phyloP scores from a whole-genome alignment of 2,797 vertebrate species.

The Chaetodon trifasciatus region DNA sequence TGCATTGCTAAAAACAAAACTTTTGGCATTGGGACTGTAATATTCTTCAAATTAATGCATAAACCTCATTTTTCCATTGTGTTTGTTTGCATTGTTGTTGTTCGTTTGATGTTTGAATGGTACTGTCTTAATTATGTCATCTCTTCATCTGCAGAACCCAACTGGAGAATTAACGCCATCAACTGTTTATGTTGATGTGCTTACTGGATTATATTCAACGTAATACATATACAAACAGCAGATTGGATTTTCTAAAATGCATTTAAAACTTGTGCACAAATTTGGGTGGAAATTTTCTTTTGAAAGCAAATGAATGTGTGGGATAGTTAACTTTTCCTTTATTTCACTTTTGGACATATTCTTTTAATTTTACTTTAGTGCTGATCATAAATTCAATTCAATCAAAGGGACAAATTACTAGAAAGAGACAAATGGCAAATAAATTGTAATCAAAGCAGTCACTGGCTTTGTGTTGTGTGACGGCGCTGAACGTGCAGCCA shows the following conservation, averaged over 20 bases:
- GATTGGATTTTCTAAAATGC: not conserved
- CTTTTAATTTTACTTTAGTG: not conserved
- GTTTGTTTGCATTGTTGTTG: not conserved
- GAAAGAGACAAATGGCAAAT: not conserved
- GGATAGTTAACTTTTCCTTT: not conserved
- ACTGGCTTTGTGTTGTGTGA: not conserved
- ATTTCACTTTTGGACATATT: not conserved
- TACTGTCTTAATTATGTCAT: no score
- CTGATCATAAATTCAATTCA: not conserved
- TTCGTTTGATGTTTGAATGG: not conserved
- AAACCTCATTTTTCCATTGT: not conserved
- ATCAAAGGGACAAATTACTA: not conserved
- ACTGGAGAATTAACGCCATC: not conserved
- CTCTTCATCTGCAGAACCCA: not conserved
- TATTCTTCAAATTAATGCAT: not conserved
- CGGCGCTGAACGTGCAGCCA: not conserved
- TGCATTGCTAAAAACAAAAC: no score
- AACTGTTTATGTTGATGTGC: not conserved
- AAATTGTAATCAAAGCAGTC: conserved; percentile 5
- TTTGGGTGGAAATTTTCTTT: not conserved
- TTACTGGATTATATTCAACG: no score
- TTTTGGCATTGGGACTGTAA: no score
- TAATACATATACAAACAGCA: no score
- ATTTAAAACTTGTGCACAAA: not conserved
- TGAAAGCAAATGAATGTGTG: not conserved